Percentiles rank a stretch among this genome's conserved stretches.
Conservation (phyloP, 2,113 vertebrate species). For the Rynchops niger region DNA sequence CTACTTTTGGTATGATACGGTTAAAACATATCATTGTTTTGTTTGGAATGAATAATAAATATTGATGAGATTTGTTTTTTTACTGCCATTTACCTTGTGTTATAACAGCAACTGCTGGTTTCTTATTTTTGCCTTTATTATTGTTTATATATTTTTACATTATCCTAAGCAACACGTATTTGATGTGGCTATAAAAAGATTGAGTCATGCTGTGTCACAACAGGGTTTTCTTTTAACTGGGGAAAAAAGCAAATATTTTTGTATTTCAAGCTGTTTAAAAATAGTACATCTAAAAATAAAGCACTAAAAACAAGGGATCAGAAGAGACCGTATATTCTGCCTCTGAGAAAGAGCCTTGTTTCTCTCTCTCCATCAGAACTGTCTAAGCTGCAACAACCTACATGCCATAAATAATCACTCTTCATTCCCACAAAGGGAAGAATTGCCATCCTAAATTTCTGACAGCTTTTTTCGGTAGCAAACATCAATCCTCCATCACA, state of each 20-base stretch:
- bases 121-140: not conserved
- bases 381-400: not conserved
- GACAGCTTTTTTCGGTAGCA: not conserved
- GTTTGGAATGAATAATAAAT: not conserved
- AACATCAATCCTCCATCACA: not conserved
- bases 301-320: slow-evolving; percentile 5
- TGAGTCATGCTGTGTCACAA: slow-evolving; percentile 47
- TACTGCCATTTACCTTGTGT: not conserved
- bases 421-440: not conserved
- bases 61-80: not conserved
- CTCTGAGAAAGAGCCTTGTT: not conserved
- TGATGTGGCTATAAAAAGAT: slow-evolving; percentile 52
- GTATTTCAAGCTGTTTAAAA: slow-evolving; percentile 30
- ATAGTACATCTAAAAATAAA: slow-evolving; percentile 21
- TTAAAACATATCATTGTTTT: not conserved
- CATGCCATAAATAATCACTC: not conserved
- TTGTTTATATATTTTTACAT: not conserved
- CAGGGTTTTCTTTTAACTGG: slow-evolving; percentile 35
- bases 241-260: slow-evolving; percentile 4
- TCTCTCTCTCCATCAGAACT: not conserved
- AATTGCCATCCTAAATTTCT: not conserved
- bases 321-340: not conserved
- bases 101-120: not conserved
- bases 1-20: not conserved
- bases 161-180: slow-evolving; percentile 30